These are phyloP conservation scores for Alloplasta piceator DNA, from an alignment of 2,888 invertebrate genomes.

Conservation along the genomic window DNA sequence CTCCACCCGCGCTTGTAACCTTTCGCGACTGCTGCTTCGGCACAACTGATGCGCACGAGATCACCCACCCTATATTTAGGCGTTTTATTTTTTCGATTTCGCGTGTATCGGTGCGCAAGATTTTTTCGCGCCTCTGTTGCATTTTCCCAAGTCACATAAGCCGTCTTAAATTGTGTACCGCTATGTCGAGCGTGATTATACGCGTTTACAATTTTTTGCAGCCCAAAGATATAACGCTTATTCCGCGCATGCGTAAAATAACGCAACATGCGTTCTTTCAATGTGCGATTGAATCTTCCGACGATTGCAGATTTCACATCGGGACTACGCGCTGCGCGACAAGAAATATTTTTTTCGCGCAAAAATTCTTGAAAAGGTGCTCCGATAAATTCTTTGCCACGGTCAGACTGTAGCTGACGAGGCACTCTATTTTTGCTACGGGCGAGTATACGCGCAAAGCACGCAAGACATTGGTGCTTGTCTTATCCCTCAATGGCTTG, in stretches of 20 bases:
- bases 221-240: slow-evolving; percentile 64
- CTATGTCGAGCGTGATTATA: slow-evolving; percentile 71
- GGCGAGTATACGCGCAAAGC: background rate
- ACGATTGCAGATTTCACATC: slow-evolving; percentile 74
- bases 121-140: slow-evolving; percentile 23
- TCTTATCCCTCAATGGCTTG: background rate
- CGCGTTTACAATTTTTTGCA: slow-evolving; percentile 66
- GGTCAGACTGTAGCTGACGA: background rate
- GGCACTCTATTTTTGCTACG: background rate
- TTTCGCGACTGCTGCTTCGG: slow-evolving; percentile 41
- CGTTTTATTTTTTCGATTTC: background rate
- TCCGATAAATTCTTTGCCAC: background rate
- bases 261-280: slow-evolving; percentile 68
- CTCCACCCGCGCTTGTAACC: slow-evolving; percentile 49
- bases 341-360: background rate
- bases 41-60: slow-evolving; percentile 45
- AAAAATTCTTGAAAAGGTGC: background rate
- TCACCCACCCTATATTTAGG: background rate
- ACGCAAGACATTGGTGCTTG: background rate
- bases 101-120: background rate
- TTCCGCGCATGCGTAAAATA: slow-evolving; percentile 49
- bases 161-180: slow-evolving; percentile 50
- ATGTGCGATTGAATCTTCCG: slow-evolving; percentile 75
- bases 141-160: slow-evolving; percentile 33
- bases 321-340: slow-evolving; percentile 66